phyloP scores from a whole-genome alignment of 2,113 vertebrate species.

The Tupaia tana region DNA sequence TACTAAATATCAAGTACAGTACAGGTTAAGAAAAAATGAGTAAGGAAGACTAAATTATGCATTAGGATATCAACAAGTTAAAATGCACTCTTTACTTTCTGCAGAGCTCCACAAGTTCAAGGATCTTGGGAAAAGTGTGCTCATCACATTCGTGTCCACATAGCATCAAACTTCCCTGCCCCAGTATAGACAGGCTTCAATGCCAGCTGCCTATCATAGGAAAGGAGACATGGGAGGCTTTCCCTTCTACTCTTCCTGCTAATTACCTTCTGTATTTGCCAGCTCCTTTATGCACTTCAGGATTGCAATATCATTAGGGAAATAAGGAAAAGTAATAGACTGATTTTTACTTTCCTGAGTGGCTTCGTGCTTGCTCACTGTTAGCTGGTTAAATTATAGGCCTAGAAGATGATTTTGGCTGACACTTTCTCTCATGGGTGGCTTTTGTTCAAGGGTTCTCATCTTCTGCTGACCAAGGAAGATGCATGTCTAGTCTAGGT shows the following conservation, averaged over 20 bases:
- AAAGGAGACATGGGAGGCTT: neutral
- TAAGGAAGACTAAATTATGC: neutral
- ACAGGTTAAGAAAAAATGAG: neutral
- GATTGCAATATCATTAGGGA: neutral
- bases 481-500: neutral
- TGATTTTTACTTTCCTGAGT: neutral
- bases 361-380: neutral
- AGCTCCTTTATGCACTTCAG: neutral
- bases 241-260: neutral
- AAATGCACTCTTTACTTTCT: neutral
- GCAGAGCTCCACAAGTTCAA: neutral
- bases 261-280: neutral
- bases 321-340: neutral
- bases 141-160: accelerated
- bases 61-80: neutral
- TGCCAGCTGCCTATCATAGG: neutral
- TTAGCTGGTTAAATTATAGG: neutral
- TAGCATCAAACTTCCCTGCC: neutral
- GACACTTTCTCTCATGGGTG: neutral
- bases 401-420: neutral
- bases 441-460: neutral
- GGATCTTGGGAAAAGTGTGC: neutral
- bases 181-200: neutral
- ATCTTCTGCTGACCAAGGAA: neutral
- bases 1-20: neutral